Conservation (phyloP, 2,797 vertebrate species). For the Brachyrhaphis roseni region DNA sequence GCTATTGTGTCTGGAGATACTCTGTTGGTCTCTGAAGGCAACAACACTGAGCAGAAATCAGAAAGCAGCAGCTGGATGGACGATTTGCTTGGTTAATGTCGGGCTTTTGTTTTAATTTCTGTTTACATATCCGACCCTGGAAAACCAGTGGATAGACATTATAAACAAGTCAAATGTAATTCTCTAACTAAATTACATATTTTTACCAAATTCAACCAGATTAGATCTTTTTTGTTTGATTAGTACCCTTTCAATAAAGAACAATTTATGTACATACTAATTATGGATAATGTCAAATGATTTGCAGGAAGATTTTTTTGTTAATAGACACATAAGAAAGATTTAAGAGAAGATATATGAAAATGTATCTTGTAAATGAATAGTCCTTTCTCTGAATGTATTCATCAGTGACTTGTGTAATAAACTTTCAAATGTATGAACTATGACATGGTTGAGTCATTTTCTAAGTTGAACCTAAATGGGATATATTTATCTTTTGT, state of each 20-base stretch:
- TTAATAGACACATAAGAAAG: not conserved
- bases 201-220: not conserved
- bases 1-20: slow-evolving; percentile 33
- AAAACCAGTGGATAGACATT: not conserved
- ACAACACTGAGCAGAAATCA: slow-evolving; percentile 34
- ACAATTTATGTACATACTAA: not conserved
- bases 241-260: not conserved
- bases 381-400: not conserved
- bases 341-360: not conserved
- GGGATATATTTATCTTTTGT: not conserved
- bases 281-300: not conserved
- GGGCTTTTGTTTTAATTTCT: not conserved
- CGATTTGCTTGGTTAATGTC: slow-evolving; percentile 74
- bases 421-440: not conserved
- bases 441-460: not conserved
- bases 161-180: not conserved
- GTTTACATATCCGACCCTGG: not conserved
- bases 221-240: not conserved
- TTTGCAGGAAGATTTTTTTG: not conserved
- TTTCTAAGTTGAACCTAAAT: not conserved
- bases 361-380: not conserved
- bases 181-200: not conserved
- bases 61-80: slow-evolving; percentile 78
- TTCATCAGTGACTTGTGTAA: slow-evolving; percentile 6
- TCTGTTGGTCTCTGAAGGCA: slow-evolving; percentile 39